phyloP scores from a whole-genome alignment of 2,797 vertebrate species.

The Coregonus sp. region DNA sequence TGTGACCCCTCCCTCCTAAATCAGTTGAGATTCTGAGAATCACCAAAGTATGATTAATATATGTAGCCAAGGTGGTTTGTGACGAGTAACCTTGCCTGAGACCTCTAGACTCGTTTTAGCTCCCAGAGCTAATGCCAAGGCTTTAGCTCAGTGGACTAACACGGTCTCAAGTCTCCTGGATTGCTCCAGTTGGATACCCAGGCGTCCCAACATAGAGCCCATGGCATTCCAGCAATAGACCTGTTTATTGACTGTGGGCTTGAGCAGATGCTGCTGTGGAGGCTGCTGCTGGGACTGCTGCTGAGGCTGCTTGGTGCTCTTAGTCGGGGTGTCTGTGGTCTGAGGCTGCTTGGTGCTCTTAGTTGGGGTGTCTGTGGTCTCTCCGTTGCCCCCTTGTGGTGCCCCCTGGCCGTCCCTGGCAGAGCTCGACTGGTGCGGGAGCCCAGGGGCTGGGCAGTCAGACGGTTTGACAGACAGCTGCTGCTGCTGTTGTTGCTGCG shows the following conservation, averaged over 20 bases:
- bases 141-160: background rate
- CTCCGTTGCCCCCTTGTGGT: conserved; percentile 55
- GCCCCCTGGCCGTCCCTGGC: conserved; percentile 70
- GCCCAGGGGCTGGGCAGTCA: conserved; percentile 79
- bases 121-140: background rate
- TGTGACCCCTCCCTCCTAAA: no score
- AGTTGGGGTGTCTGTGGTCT: conserved; percentile 67
- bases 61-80: background rate
- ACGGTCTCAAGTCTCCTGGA: background rate
- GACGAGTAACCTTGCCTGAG: background rate
- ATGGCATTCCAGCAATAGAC: conserved; percentile 56
- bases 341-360: conserved; percentile 71
- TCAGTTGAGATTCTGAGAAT: background rate
- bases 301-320: conserved; percentile 71
- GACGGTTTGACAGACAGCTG: conserved; percentile 69
- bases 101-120: background rate
- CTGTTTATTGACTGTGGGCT: conserved; percentile 88
- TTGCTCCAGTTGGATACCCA: no score
- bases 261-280: conserved; percentile 79
- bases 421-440: conserved; percentile 79
- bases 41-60: background rate
- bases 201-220: background rate
- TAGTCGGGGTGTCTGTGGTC: conserved; percentile 20
- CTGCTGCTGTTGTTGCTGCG: conserved; percentile 56
- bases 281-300: conserved; percentile 46